Evolutionary conservation across 2,113 vertebrate genomes (phyloP).

Genomic region (Erythrolamprus reginae): DNA sequence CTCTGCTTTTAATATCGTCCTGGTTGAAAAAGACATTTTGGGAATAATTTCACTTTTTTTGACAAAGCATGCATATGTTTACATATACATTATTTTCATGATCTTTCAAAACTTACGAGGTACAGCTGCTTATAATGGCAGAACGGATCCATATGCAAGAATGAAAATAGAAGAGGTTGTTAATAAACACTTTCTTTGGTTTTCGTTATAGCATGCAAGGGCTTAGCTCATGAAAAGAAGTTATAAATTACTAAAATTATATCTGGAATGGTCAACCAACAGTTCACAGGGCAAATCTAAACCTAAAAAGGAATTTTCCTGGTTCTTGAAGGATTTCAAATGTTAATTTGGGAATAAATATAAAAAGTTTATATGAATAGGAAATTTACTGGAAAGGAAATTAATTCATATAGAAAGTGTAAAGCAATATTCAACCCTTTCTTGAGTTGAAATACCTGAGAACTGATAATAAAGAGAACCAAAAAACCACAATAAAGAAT

Average conservation of each 20-base stretch:
- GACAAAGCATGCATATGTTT: background rate
- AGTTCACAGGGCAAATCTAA: background rate
- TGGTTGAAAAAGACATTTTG: background rate
- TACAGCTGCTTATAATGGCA: conserved; percentile 60
- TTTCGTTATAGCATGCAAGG: background rate
- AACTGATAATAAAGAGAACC: background rate
- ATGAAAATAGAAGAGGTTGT: conserved; percentile 65
- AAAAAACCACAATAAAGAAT: too few relatives aligned
- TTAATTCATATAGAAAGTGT: background rate
- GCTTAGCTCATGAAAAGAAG: background rate
- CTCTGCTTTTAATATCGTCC: background rate
- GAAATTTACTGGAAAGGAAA: background rate
- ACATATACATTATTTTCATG: background rate
- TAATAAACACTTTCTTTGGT: conserved; percentile 48
- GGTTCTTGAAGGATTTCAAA: background rate
- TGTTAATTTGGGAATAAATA: background rate
- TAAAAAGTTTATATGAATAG: background rate
- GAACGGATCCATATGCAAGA: conserved; percentile 63
- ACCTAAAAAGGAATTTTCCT: too few relatives aligned
- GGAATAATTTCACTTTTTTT: conserved; percentile 39
- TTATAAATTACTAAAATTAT: background rate
- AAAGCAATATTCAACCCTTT: background rate
- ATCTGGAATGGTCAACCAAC: too few relatives aligned
- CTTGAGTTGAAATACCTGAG: background rate
- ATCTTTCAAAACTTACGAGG: conserved; percentile 63